Percentiles rank a stretch among this genome's conserved stretches.
Conservation (phyloP, 2,797 vertebrate genomes). For the Clarias pachynema region DNA sequence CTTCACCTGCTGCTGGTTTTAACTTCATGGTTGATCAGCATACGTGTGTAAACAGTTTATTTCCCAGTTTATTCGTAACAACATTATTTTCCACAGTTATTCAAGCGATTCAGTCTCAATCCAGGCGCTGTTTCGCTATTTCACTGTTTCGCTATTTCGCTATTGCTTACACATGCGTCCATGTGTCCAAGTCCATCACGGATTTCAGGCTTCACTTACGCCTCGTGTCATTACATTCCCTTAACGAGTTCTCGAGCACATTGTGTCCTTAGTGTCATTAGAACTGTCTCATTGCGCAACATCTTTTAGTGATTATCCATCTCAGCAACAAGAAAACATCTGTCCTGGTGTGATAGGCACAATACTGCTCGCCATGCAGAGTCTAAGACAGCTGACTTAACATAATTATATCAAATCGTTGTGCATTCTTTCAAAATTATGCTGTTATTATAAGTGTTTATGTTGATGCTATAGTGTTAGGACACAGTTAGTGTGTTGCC, state of each 20-base stretch:
- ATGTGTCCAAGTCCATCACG: neutral
- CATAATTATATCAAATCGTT: constrained; percentile 49
- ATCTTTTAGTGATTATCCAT: constrained; percentile 26
- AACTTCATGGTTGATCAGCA: no score
- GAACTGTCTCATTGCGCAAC: neutral
- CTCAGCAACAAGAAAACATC: constrained; percentile 22
- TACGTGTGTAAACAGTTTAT: neutral
- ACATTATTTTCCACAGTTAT: neutral
- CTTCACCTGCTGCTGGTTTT: no score
- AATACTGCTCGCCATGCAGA: neutral
- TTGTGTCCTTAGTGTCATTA: constrained; percentile 42
- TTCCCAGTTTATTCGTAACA: neutral
- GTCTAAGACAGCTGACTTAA: constrained; percentile 16
- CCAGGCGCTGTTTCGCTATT: neutral
- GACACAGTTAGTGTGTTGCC: constrained; percentile 24
- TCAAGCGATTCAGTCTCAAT: neutral
- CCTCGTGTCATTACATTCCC: neutral
- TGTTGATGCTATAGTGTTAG: constrained; percentile 16
- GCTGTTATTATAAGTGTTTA: constrained; percentile 41
- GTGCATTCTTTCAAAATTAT: constrained; percentile 31
- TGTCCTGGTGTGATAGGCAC: neutral
- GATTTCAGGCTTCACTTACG: neutral
- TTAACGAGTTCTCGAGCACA: constrained; percentile 15
- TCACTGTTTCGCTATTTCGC: no score
- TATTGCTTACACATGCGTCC: neutral